Conservation (phyloP, 2,113 vertebrate species). For the Notothenia rossii region DNA sequence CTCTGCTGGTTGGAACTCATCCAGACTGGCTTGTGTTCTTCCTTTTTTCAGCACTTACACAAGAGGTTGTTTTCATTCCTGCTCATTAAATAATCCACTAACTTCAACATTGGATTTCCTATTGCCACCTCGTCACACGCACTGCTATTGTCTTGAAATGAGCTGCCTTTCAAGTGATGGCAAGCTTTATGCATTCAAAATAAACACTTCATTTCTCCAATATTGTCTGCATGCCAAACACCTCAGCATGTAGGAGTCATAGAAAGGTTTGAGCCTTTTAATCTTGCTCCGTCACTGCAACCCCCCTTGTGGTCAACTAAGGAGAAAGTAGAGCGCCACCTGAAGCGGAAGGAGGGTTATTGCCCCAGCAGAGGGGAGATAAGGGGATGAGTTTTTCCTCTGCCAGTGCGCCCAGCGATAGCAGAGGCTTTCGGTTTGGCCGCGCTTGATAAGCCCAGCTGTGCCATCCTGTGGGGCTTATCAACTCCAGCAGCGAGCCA, state of each 20-base stretch:
- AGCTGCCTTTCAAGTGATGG: conserved; percentile 54
- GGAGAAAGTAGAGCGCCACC: conserved; percentile 32
- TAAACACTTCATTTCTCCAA: conserved; percentile 56
- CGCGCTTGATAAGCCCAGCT: conserved; percentile 65
- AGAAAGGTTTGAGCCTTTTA: background rate
- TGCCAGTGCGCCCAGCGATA: conserved; percentile 59
- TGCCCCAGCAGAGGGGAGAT: conserved; percentile 57
- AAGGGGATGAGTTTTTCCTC: conserved; percentile 64
- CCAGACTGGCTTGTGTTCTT: background rate
- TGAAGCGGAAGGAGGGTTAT: conserved; percentile 44
- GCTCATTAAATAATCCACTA: conserved; percentile 32
- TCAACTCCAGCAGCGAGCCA: conserved; percentile 59
- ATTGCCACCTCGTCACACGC: conserved; percentile 24
- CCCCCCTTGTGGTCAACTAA: background rate
- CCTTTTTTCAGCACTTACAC: background rate
- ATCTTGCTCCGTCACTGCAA: conserved; percentile 5
- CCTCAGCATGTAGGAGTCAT: conserved; percentile 1
- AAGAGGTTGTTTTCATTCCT: conserved; percentile 48
- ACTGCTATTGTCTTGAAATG: conserved; percentile 67
- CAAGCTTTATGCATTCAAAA: conserved; percentile 55
- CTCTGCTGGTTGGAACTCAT: background rate
- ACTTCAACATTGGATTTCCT: conserved; percentile 61
- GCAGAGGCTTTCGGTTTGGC: conserved; percentile 55
- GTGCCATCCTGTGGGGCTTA: conserved; percentile 77
- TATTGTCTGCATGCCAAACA: conserved; percentile 37